Conservation (phyloP, 2,113 vertebrate genomes). For the Cochlearius cochlearius region DNA sequence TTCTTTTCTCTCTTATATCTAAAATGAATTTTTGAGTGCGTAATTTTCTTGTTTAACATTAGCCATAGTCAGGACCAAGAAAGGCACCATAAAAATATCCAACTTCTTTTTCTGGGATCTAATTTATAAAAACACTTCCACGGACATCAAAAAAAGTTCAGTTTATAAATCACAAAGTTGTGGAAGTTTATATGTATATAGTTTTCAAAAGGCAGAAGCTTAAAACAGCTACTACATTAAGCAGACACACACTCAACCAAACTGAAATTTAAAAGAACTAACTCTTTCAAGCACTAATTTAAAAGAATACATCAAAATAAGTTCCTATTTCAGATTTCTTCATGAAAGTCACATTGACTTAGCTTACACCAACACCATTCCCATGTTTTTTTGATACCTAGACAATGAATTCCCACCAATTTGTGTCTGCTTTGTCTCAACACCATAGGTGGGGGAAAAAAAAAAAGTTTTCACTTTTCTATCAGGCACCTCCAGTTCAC, state of each 20-base stretch:
- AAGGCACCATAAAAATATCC: background rate
- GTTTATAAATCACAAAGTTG: background rate
- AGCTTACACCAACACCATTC: background rate
- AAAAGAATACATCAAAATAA: background rate
- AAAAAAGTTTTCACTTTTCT: background rate
- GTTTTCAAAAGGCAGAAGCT: background rate
- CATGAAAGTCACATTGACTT: background rate
- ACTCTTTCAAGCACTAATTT: background rate
- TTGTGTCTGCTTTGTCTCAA: background rate
- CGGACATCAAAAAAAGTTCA: background rate
- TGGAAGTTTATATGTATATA: background rate
- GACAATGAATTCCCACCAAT: background rate
- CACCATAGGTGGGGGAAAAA: background rate
- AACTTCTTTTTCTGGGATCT: background rate
- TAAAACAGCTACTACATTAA: background rate
- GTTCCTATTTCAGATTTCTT: background rate
- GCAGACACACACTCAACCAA: background rate
- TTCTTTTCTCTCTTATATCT: background rate
- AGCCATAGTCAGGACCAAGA: background rate
- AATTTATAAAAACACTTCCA: background rate
- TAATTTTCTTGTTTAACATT: background rate
- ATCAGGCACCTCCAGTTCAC: background rate
- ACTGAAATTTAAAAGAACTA: background rate
- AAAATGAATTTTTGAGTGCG: background rate
- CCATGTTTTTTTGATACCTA: background rate